Base-by-base conservation (phyloP, 2,113 vertebrate species). In the Microcebus jonahi region DNA sequence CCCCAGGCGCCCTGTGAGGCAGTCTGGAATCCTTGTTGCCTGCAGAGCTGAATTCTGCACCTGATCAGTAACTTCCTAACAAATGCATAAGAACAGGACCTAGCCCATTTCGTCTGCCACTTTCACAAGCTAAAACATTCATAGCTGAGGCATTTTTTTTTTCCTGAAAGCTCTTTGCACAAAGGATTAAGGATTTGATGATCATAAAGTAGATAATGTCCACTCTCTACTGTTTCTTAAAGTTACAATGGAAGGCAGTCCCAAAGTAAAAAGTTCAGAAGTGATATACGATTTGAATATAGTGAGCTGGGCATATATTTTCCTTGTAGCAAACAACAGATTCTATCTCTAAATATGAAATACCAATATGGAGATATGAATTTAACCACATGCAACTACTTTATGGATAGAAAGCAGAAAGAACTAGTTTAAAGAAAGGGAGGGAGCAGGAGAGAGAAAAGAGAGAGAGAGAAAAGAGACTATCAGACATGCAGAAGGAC, bases 61-160 rank as follows among this genome's bases (percentile, higher is more conserved):
- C 82, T 91, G 84, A 93, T 50, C 50, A 53, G 36, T 67, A 65
- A 39, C 87, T 95, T 92, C 9, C n/a, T 45, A 80, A 73, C 68
- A 92, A 80, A 80, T 48, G 53, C 6, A 2, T 61, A 27, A 75
- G 65, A 92, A 75, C 15, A 90, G 53, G 55, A 73, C 17, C 15
- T 42, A 61, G n/a, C 23, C 48, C 76, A 25, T 63, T 92, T 29
- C 80, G 14, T 12, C 39, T 27, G 53, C 87, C 61, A 50, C 21
- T 88, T 70, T 45, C 61, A 48, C 53, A 90, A 84, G 79, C 65
- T 86, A 73, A 91, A 94, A 88, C 25, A 80, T 5, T n/a, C n/a
- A 5, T 5, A 50, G 21, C 27, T 29, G 39, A 88, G 90, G 4
- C n/a, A 68, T 36, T 81, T 73, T 85, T 73, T 85, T 67, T 14